Evolutionary conservation across 2,888 invertebrate genomes (phyloP), one percentile per base, ranked within the genome.

Genomic region (Allygus modestus): DNA sequence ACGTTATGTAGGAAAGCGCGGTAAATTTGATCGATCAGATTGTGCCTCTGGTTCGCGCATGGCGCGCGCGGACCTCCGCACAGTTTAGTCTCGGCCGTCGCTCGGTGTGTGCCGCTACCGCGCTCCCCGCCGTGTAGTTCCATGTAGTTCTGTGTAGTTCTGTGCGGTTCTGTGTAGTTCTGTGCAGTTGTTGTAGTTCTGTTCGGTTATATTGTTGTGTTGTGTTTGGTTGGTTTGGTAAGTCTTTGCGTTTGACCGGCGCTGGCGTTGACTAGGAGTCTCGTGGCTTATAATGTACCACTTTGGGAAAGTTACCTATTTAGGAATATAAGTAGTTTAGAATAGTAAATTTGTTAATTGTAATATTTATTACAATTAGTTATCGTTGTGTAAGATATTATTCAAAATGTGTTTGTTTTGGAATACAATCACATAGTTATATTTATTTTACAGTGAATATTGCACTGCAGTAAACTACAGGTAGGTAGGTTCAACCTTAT

Each of bases 151-250:
- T 31, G 65, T 65, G 65, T 54, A 54, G 54, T 54, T 54, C 9
- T 23, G 20, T 54, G 11, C 54, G 46, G 46, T 46, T 58, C 23
- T n/a, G 65, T 65, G 65, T 28, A 17, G 28, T 65, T 65, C 65
- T 65, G 65, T 65, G 65, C 65, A 65, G 23, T 54, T 54, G 12
- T 31, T 65, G 65, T 54, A 54, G 54, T 54, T 54, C 9, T 23
- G 20, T 54, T 54, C 54, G 46, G 46, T 46, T 58, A 1, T 11
- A 11, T 51, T 12, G n/a, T 28, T 65, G 65, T 65, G 65, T 65
- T 65, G 28, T 65, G 65, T 65, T 65, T 28, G 28, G 58, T 58
- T 58, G 58, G 65, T 65, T 65, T 65, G 65, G 65, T 65, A 65
- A 65, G 65, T 65, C 28, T 58, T 2, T n/a, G n/a, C n/a, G 51